Percentiles rank a stretch among this genome's conserved stretches.
Conservation (phyloP, 2,888 invertebrate genomes). For the Julus scandinavius region DNA sequence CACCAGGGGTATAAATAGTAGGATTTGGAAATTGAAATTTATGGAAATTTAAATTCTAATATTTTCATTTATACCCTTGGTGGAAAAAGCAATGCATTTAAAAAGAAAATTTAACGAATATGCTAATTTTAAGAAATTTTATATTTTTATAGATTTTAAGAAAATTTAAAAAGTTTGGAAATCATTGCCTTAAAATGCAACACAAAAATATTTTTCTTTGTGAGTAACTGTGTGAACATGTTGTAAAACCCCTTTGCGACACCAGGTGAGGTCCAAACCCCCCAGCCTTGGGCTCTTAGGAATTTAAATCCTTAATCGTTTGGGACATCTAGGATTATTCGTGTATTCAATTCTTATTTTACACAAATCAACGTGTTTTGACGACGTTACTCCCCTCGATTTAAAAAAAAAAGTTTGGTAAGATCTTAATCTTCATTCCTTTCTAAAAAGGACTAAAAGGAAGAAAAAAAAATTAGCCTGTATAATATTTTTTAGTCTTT, state of each 20-base stretch:
- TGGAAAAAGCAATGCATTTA: too few species aligned
- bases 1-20: too few species aligned
- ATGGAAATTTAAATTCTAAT: too few species aligned
- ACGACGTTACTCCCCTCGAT: background rate
- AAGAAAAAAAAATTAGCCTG: background rate
- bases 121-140: too few species aligned
- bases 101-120: too few species aligned
- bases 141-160: too few species aligned
- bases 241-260: background rate
- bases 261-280: background rate
- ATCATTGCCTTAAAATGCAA: too few species aligned
- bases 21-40: too few species aligned
- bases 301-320: constrained; percentile 26
- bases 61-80: too few species aligned
- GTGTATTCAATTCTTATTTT: constrained; percentile 25
- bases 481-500: background rate
- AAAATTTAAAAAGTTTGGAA: too few species aligned
- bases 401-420: background rate
- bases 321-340: background rate
- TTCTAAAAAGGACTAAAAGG: background rate
- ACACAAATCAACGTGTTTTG: constrained; percentile 15
- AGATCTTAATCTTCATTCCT: constrained; percentile 1
- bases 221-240: too few species aligned
- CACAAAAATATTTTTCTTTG: too few species aligned
- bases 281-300: background rate